Percentiles rank a stretch among this genome's conserved stretches.
phyloP scores from a whole-genome alignment of 2,888 invertebrate genomes.

The Phragmatobia fuliginosa region DNA sequence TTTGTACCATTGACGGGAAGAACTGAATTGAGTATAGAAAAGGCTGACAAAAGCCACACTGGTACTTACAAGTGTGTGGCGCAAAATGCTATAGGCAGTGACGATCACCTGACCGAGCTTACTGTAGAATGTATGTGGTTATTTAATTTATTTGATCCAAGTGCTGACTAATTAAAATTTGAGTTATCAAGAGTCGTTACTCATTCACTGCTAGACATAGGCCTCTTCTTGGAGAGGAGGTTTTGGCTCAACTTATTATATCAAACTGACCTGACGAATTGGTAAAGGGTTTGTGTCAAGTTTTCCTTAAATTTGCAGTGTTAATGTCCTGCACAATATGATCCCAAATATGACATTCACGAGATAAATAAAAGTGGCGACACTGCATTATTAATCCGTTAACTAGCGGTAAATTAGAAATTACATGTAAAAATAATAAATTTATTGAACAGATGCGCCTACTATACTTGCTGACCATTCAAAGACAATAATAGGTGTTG shows the following conservation, averaged over 20 bases:
- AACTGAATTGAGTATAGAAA: conserved; percentile 14
- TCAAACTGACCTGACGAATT: too few relatives aligned
- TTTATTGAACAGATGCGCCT: conserved; percentile 19
- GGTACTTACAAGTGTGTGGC: conserved; percentile 38
- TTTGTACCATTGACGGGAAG: conserved; percentile 3
- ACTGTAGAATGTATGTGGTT: conserved; percentile 37
- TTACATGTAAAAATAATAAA: background rate
- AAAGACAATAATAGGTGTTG: conserved; percentile 19
- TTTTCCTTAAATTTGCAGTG: too few relatives aligned
- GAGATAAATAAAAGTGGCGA: too few relatives aligned
- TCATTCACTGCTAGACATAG: too few relatives aligned
- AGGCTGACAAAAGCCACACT: conserved; percentile 11
- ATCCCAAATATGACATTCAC: too few relatives aligned
- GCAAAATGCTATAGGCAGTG: conserved; percentile 20
- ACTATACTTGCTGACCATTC: conserved; percentile 18
- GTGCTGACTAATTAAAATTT: too few relatives aligned
- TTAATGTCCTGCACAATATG: too few relatives aligned
- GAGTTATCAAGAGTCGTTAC: too few relatives aligned
- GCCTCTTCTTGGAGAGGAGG: too few relatives aligned
- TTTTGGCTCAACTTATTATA: too few relatives aligned
- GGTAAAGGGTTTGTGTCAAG: too few relatives aligned
- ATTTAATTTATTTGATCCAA: background rate
- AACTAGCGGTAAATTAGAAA: background rate
- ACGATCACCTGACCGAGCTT: conserved; percentile 19
- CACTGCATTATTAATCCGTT: too few relatives aligned